Base-by-base conservation (phyloP, 2,888 invertebrate species). In the Lordiphosa andalusiaca region DNA sequence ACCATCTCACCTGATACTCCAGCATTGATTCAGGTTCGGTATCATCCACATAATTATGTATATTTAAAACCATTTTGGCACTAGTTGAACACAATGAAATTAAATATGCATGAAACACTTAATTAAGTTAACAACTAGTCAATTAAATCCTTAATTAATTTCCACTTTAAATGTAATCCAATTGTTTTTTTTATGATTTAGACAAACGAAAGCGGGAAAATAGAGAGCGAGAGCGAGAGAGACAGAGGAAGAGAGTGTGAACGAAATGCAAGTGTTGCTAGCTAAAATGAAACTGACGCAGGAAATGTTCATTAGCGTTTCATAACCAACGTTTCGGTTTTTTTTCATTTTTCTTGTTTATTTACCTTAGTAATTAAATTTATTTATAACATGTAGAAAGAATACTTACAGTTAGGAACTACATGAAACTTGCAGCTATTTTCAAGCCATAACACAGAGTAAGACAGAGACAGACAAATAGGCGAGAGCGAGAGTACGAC, bases 1-100 rank as follows among this genome's bases (percentile, higher is more conserved):
- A 13, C 7, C 10, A 6, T 16, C 35, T 74, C 73, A 76, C 78
- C 74, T 81, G 47, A 40, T 66, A 40, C 19, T 66, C 74, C 36
- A 36, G 19, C 7, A 6, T 47, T 19, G 6, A 36, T 36, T 30
- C 30, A 30, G 30, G 2, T 16, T 54, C 65, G 10, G 3, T 42
- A 21, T 56, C 69, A 37, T 66, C 62, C 12, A 77, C 66, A 53
- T 62, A 70, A 51, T 77, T 75, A 53, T 81, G 68, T 7, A 81
- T 68, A 41, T 77, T 77, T 50, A 77, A 52, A 16, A 56, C 82
- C 75, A 77, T 70, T 59, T 30, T 62, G 35, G 13, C 6, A 42
- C 44, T 44, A 44, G 33, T 10, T 30, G 30, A 30, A 30, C 30
- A 7, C 39, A 25, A 56, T 64, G 30, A 30, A 44, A 30, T 44